Conservation (phyloP, 2,797 vertebrate genomes). For the Hemitrygon akajei region DNA sequence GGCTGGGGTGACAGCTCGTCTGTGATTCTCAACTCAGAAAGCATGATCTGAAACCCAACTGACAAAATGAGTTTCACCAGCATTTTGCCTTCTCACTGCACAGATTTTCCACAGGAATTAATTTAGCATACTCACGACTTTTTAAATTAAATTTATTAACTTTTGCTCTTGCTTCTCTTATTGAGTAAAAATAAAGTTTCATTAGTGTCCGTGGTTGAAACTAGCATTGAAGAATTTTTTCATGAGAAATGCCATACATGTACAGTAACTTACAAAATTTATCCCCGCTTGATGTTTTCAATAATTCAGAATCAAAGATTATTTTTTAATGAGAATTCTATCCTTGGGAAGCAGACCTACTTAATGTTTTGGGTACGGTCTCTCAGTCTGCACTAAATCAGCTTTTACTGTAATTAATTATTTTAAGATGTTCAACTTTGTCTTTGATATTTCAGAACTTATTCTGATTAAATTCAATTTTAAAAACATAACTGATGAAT, state of each 20-base stretch:
- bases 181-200: neutral
- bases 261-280: neutral
- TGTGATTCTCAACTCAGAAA: neutral
- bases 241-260: neutral
- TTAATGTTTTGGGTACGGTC: neutral
- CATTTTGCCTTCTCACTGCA: neutral
- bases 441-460: neutral
- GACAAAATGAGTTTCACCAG: neutral
- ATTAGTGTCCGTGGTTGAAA: neutral
- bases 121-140: neutral
- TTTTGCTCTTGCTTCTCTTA: too few species aligned
- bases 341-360: neutral
- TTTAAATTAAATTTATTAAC: too few species aligned
- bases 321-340: neutral
- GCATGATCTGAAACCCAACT: neutral
- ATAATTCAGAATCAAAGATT: neutral
- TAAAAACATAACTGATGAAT: too few species aligned
- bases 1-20: neutral
- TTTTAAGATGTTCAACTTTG: too few species aligned
- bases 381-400: neutral
- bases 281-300: neutral
- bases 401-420: neutral
- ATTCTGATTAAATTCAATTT: too few species aligned
- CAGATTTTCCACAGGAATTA: neutral
- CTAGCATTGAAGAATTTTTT: neutral